Conservation (phyloP, 2,113 vertebrate species). For the Pseudorasbora parva region DNA sequence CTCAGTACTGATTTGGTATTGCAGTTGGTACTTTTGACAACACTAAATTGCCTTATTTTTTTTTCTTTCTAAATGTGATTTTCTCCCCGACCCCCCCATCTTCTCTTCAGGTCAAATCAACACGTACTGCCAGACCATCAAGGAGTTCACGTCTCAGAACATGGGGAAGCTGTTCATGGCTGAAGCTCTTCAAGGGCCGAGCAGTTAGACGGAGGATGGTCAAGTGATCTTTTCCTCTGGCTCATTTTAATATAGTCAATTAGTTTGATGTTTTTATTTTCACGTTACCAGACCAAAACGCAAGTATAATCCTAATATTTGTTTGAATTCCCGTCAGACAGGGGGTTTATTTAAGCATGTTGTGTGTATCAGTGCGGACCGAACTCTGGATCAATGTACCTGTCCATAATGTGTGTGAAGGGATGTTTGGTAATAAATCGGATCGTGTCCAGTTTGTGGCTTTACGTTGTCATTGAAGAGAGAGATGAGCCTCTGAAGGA, state of each 20-base stretch:
- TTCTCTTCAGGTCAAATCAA: constrained; percentile 91
- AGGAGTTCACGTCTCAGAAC: constrained; percentile 98
- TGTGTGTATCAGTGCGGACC: neutral
- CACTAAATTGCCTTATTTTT: neutral
- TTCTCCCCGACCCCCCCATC: neutral
- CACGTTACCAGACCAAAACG: neutral
- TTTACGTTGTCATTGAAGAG: neutral
- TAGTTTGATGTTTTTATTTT: neutral
- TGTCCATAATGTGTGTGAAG: constrained; percentile 13
- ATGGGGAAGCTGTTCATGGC: constrained; percentile 99
- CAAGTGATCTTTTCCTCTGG: neutral
- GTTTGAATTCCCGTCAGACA: neutral
- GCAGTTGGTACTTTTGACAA: too few relatives aligned
- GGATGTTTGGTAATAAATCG: constrained; percentile 35
- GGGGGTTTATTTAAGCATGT: constrained; percentile 13
- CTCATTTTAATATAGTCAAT: neutral
- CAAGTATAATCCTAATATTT: neutral
- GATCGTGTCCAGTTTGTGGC: neutral
- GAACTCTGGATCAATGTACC: neutral
- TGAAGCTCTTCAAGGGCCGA: constrained; percentile 91
- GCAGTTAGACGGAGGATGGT: constrained; percentile 72
- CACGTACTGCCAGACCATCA: constrained; percentile 96
- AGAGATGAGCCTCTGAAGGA: neutral
- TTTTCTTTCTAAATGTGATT: neutral
- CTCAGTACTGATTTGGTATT: too few relatives aligned